phyloP scores from a whole-genome alignment of 2,797 vertebrate genomes.

The Mionectes olivaceus region DNA sequence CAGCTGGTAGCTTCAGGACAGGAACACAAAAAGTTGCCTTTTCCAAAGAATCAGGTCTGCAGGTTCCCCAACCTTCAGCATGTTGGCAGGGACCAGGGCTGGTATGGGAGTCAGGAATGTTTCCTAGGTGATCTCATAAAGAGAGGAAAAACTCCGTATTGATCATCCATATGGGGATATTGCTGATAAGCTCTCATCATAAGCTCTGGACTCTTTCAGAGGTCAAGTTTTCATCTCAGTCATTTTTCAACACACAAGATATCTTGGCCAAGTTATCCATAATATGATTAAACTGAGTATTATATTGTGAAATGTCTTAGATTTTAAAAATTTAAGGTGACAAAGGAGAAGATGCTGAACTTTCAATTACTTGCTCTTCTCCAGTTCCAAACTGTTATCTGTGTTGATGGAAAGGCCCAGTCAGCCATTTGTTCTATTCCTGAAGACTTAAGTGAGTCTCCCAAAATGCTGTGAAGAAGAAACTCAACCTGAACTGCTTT shows the following conservation, averaged over 20 bases:
- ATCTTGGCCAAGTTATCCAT: background rate
- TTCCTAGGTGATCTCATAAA: background rate
- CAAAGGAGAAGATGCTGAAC: background rate
- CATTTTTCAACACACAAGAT: background rate
- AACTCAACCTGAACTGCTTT: background rate
- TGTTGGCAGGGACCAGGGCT: background rate
- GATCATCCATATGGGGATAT: background rate
- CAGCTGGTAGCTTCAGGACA: background rate
- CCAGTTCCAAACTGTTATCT: background rate
- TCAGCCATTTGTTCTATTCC: background rate
- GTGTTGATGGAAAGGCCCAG: background rate
- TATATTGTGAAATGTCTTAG: background rate
- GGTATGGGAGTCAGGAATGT: background rate
- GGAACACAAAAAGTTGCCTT: background rate
- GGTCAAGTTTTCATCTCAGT: background rate
- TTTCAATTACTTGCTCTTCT: background rate
- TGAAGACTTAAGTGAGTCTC: background rate
- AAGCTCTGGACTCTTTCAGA: background rate
- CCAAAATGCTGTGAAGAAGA: background rate
- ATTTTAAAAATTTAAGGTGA: background rate
- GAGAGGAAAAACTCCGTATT: background rate
- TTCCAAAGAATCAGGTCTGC: background rate
- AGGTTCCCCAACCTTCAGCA: background rate
- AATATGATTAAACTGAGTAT: background rate
- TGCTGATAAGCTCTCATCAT: background rate